phyloP scores from a whole-genome alignment of 2,113 vertebrate genomes.

The Saccopteryx bilineata region DNA sequence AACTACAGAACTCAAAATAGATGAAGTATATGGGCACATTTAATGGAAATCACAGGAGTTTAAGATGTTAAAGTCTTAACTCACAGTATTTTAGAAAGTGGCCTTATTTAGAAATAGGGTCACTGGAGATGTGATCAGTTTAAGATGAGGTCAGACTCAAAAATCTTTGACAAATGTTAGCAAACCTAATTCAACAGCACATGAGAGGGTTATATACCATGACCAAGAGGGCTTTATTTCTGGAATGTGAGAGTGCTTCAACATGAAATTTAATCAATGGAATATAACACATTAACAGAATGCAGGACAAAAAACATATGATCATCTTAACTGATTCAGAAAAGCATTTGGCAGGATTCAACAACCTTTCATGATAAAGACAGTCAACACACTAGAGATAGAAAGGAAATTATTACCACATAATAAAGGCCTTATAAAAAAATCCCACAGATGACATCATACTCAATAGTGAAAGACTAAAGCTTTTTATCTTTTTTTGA shows the following conservation, averaged over 20 bases:
- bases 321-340: background rate
- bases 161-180: conserved; percentile 46
- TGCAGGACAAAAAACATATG: background rate
- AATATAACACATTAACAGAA: background rate
- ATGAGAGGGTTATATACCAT: conserved; percentile 20
- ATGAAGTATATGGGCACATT: background rate
- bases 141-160: conserved; percentile 26
- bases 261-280: conserved; percentile 3
- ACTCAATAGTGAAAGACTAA: conserved; percentile 10
- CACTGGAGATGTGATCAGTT: background rate
- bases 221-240: background rate
- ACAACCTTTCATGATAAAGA: background rate
- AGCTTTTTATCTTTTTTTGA: conserved; percentile 11
- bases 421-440: background rate
- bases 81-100: background rate
- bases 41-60: background rate
- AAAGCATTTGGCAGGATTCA: conserved; percentile 41
- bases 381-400: background rate
- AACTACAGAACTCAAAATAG: conserved; percentile 35
- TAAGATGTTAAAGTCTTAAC: conserved; percentile 43
- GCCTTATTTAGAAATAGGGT: conserved; percentile 46
- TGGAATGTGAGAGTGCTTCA: conserved; percentile 41
- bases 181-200: conserved; percentile 49
- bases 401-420: conserved; percentile 32
- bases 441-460: background rate